Conservation (phyloP, 2,113 vertebrate genomes). For the Isurus oxyrinchus region DNA sequence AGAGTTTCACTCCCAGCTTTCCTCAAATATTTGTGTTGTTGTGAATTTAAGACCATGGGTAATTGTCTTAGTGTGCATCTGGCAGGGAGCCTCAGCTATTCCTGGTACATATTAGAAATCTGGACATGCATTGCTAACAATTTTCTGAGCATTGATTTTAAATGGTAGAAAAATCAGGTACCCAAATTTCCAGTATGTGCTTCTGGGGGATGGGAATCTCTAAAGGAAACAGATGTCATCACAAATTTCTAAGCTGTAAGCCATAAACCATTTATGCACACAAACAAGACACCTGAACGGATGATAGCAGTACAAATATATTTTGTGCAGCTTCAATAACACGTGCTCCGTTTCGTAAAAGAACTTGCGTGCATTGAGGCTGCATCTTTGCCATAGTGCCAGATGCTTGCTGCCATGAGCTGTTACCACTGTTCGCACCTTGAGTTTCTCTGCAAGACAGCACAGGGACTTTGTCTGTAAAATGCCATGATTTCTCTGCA, state of each 20-base stretch:
- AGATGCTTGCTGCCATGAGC: not conserved
- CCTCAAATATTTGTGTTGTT: not conserved
- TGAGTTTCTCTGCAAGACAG: not conserved
- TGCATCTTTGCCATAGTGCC: not conserved
- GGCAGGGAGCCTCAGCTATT: not conserved
- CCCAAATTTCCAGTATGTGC: not conserved
- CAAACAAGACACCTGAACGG: not conserved
- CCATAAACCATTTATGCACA: not conserved
- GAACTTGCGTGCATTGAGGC: too few relatives aligned
- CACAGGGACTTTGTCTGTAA: not conserved
- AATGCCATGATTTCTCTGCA: not conserved
- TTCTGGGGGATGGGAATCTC: too few relatives aligned
- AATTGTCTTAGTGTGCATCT: not conserved
- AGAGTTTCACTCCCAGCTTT: not conserved
- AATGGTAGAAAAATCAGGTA: not conserved
- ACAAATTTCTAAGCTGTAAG: not conserved
- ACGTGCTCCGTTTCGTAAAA: not conserved
- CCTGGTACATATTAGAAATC: not conserved
- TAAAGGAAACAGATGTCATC: not conserved
- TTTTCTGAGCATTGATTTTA: not conserved
- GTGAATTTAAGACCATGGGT: not conserved
- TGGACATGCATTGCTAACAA: not conserved
- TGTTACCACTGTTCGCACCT: not conserved
- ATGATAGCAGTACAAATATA: not conserved
- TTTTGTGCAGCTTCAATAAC: not conserved